Evolutionary conservation across 2,888 invertebrate genomes (phyloP).

Genomic region (Meandrusa payeni): DNA sequence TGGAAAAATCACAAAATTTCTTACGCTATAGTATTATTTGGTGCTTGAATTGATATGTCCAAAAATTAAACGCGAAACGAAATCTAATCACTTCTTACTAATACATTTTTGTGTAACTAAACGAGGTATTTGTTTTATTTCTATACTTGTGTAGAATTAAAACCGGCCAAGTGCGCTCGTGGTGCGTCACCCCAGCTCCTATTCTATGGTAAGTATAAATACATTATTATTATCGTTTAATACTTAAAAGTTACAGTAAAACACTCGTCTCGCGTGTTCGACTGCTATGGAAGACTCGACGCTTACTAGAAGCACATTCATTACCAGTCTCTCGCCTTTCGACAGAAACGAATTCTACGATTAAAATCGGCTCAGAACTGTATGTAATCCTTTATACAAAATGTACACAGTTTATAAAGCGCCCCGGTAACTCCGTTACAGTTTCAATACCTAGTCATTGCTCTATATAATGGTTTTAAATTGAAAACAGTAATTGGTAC

Average conservation of each 20-base stretch:
- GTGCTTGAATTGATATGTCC: conserved; percentile 79
- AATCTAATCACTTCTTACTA: conserved; percentile 70
- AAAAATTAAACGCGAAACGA: conserved; percentile 74
- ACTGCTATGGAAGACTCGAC: conserved; percentile 80
- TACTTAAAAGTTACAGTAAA: conserved; percentile 74
- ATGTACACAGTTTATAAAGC: conserved; percentile 77
- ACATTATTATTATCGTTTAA: conserved; percentile 79
- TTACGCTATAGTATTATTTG: conserved; percentile 76
- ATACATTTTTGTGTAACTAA: conserved; percentile 68
- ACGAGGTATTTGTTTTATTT: conserved; percentile 77
- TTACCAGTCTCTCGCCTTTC: conserved; percentile 71
- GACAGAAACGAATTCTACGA: conserved; percentile 49
- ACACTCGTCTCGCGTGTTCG: conserved; percentile 64
- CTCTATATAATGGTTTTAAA: conserved; percentile 43
- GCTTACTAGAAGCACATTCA: conserved; percentile 77
- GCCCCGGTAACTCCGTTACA: conserved; percentile 46
- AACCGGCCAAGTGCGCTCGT: conserved; percentile 59
- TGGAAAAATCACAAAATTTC: conserved; percentile 61
- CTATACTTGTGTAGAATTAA: conserved; percentile 65
- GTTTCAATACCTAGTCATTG: conserved; percentile 48
- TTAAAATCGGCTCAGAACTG: conserved; percentile 72
- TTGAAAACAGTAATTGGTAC: conserved; percentile 43
- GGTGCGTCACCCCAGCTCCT: conserved; percentile 57
- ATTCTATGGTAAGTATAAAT: conserved; percentile 65
- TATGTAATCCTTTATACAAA: conserved; percentile 71